A percentile compares a stretch with the other conserved stretches of the same genome.
Conservation (phyloP, 2,113 vertebrate species). For the Xiphophorus hellerii region DNA sequence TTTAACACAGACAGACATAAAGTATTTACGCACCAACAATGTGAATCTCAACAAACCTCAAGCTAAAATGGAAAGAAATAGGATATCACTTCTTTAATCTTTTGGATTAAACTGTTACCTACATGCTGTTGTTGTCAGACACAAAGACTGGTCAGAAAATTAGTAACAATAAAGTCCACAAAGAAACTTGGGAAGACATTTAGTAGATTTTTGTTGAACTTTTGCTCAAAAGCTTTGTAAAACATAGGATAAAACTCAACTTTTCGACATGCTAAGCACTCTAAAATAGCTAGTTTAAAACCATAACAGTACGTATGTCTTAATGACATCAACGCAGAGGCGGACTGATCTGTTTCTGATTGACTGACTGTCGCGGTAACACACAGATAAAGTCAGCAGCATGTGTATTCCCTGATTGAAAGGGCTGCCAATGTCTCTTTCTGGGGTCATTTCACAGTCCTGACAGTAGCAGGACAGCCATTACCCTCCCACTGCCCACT, state of each 20-base stretch:
- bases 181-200: neutral
- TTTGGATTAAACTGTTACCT: neutral
- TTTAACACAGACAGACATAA: neutral
- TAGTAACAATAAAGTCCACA: neutral
- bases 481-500: constrained; percentile 50
- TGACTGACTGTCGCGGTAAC: constrained; percentile 5
- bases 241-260: neutral
- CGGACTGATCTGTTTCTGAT: neutral
- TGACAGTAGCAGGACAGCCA: constrained; percentile 38
- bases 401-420: neutral
- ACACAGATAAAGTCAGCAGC: neutral
- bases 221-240: neutral
- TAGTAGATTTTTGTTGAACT: neutral
- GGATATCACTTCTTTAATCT: neutral
- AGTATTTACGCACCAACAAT: neutral
- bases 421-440: constrained; percentile 13
- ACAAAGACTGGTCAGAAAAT: neutral
- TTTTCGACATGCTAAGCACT: neutral
- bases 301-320: neutral
- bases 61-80: neutral
- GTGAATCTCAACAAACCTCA: neutral
- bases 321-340: neutral
- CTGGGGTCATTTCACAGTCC: constrained; percentile 22
- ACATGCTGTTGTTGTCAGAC: neutral
- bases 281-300: neutral